phyloP scores from a whole-genome alignment of 2,888 invertebrate species.

The Muschampia plurimacula region DNA sequence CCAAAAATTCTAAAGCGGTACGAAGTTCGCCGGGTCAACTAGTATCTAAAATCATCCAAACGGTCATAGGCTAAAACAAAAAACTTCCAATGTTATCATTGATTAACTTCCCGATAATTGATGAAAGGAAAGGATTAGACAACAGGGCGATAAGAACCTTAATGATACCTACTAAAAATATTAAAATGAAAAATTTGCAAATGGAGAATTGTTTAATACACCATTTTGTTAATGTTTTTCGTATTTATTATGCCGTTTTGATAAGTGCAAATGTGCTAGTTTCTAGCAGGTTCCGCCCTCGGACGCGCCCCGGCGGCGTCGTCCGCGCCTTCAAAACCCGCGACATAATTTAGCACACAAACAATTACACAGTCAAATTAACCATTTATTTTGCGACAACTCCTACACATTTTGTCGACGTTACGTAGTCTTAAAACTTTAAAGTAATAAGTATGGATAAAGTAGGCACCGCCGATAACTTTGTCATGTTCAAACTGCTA shows the following conservation, averaged over 20 bases:
- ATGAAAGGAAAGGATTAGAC: conserved; percentile 18
- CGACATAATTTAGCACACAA: conserved; percentile 17
- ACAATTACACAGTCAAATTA: conserved; percentile 21
- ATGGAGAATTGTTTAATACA: conserved; percentile 4
- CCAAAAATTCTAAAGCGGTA: too few relatives aligned
- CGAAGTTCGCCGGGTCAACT: too few relatives aligned
- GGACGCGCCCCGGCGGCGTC: conserved; percentile 16
- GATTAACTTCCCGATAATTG: conserved; percentile 11
- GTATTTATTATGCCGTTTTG: conserved; percentile 27
- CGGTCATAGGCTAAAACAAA: neutral
- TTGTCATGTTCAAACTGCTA: too few relatives aligned
- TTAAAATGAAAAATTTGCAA: neutral
- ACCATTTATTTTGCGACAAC: conserved; percentile 10
- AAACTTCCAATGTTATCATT: conserved; percentile 11
- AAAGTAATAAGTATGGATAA: neutral
- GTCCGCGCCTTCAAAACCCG: conserved; percentile 19
- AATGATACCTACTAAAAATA: neutral
- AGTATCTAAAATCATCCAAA: neutral
- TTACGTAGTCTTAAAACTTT: neutral
- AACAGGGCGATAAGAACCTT: neutral
- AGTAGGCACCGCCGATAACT: too few relatives aligned
- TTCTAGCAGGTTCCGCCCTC: conserved; percentile 15
- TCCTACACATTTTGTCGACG: neutral
- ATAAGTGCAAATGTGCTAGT: conserved; percentile 33
- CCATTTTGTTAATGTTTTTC: conserved; percentile 21